Base-by-base conservation (phyloP, 2,113 vertebrate genomes). In the Eurystomus gularis region DNA sequence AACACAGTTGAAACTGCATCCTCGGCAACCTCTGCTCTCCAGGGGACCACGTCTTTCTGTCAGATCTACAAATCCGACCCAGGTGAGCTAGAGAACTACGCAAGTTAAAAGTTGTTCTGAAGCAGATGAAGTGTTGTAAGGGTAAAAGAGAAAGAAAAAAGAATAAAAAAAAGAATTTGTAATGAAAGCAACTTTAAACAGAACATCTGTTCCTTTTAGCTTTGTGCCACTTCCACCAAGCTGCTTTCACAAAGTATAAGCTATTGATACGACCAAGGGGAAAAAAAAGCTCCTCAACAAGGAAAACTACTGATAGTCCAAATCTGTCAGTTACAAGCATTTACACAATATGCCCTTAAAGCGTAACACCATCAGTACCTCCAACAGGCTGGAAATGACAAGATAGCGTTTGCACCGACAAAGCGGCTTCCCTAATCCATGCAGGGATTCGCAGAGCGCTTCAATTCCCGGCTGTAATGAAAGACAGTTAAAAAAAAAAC, bases 171-270 rank as follows among this genome's bases (percentile, higher is more conserved):
- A 39, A 4, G n/a, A 72, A 69, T 48, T 51, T 76, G 33, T 86
- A 89, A 82, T 10, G 77, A 92, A 96, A 87, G 82, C 58, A 71
- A 21, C 61, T 89, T 91, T 52, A 96, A 94, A 95, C 39, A 89
- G 83, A 94, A 79, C 66, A 93, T 61, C 85, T 91, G 73, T 37
- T 93, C 82, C 73, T 93, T 87, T 82, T 65, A 94, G 68, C 73
- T 89, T 89, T 68, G 15, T 4, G 33, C 48, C 48, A 86, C 73
- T 96, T 84, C 69, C 71, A 69, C 49, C 62, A 79, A 91, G 61
- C 57, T 76, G 64, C 69, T 81, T 82, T 49, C 72, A 86, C 48
- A 20, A 91, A 55, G 44, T 25, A 75, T 28, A 68, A 94, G 35
- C 28, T 58, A 88, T 6, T 60, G 51, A 57, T 49, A 79, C 0